Evolutionary conservation across 2,113 vertebrate genomes (phyloP).

Genomic region (Fregetta grallaria): DNA sequence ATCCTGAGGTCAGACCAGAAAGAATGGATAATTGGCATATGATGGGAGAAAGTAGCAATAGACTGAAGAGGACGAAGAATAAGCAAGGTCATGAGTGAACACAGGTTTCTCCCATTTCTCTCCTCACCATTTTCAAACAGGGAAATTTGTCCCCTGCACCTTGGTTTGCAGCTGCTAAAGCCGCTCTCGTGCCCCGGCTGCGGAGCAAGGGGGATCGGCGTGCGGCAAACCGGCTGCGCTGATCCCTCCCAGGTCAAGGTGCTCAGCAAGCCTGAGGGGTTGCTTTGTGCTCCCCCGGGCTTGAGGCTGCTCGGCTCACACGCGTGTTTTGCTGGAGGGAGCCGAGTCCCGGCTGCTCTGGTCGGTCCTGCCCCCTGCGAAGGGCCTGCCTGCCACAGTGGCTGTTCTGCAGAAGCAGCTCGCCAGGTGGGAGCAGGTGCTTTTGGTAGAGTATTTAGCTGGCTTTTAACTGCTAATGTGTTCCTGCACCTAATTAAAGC

Average conservation of each 20-base stretch:
- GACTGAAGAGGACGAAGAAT: neutral
- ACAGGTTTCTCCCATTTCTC: neutral
- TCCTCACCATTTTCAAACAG: neutral
- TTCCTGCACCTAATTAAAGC: neutral
- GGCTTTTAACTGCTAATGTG: neutral
- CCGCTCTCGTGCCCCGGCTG: neutral
- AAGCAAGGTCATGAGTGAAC: neutral
- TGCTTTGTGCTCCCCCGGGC: neutral
- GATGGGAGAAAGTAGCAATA: neutral
- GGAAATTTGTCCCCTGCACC: neutral
- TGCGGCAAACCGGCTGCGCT: too few relatives aligned
- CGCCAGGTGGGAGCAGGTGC: neutral
- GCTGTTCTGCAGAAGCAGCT: neutral
- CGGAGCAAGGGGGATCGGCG: neutral
- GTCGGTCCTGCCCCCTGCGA: neutral
- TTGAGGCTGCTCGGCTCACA: neutral
- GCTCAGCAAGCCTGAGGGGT: too few relatives aligned
- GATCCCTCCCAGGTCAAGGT: neutral
- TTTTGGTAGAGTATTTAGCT: neutral
- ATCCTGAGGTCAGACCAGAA: neutral
- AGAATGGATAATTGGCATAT: neutral
- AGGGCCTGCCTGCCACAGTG: fast-evolving
- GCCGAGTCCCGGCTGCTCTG: neutral
- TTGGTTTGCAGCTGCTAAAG: neutral
- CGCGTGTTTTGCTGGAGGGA: neutral